A percentile compares a stretch with the other conserved stretches of the same genome.
phyloP scores from a whole-genome alignment of 2,113 vertebrate species.

The Merops nubicus region DNA sequence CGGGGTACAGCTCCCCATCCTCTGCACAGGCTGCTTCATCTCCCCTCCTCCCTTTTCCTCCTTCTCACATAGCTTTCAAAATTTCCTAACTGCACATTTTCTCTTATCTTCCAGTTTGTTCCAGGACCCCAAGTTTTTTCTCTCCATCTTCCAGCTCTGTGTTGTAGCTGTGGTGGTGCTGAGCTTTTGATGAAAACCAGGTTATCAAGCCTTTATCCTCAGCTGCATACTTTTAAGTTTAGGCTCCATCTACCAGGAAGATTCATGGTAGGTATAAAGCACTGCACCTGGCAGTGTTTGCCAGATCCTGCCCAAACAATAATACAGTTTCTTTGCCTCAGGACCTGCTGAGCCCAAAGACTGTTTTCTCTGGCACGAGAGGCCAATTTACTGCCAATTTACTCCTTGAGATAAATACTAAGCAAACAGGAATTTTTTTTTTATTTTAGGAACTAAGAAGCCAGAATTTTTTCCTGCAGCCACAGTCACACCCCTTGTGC shows the following conservation, averaged over 20 bases:
- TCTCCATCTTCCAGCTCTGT: neutral
- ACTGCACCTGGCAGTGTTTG: neutral
- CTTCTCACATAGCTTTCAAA: neutral
- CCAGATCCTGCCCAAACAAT: constrained; percentile 38
- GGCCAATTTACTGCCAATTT: neutral
- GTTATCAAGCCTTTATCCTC: neutral
- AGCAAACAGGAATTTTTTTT: neutral
- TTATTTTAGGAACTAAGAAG: neutral
- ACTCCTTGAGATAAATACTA: neutral
- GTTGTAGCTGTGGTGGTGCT: neutral
- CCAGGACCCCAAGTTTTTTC: neutral
- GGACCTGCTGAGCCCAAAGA: constrained; percentile 17
- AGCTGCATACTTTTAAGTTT: neutral
- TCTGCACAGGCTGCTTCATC: neutral
- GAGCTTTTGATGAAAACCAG: neutral
- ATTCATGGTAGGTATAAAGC: neutral
- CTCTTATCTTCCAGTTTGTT: neutral
- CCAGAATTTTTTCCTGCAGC: constrained; percentile 29
- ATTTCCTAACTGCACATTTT: neutral
- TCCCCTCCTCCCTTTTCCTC: neutral
- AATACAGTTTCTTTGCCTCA: constrained; percentile 47
- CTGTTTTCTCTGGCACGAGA: constrained; percentile 54
- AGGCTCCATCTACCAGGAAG: neutral
- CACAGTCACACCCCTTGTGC: constrained; percentile 1
- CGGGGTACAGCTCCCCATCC: neutral